Percentiles rank a stretch among this genome's conserved stretches.
These are phyloP conservation scores for Homalodisca vitripennis DNA, from an alignment of 1,140 invertebrate genomes.

Conservation along the genomic window DNA sequence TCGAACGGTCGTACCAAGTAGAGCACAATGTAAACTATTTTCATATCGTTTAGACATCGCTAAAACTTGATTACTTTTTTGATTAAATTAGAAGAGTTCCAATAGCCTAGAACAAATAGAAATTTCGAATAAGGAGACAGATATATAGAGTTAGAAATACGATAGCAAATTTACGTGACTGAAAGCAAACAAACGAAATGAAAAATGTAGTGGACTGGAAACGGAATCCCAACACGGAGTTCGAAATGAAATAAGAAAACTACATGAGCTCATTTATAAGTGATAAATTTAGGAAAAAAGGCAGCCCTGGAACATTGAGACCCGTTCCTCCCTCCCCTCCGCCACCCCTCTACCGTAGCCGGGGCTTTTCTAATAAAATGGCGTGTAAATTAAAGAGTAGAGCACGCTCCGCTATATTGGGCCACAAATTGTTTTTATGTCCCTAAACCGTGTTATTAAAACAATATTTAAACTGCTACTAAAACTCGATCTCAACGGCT, in stretches of 20 bases:
- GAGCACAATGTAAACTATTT: too few species aligned
- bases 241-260: conserved; percentile 4
- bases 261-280: conserved; percentile 2
- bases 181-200: conserved; percentile 1
- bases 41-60: too few species aligned
- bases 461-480: conserved; percentile 6
- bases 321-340: background rate
- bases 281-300: conserved; percentile 13
- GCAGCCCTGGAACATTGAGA: too few species aligned
- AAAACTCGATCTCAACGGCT: background rate
- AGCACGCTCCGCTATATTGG: conserved; percentile 11
- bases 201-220: conserved; percentile 1
- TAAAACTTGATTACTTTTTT: too few species aligned
- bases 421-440: conserved; percentile 6
- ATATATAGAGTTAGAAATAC: too few species aligned
- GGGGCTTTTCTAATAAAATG: conserved; percentile 8
- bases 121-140: too few species aligned
- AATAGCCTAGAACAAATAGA: too few species aligned
- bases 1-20: too few species aligned
- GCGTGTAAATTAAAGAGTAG: conserved; percentile 15
- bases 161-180: too few species aligned
- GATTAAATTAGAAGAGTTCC: too few species aligned
- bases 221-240: conserved; percentile 2
- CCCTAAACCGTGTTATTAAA: conserved; percentile 6
- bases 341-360: background rate